These are phyloP conservation scores for Steinernema feltiae DNA, from an alignment of 1,140 invertebrate genomes.

Conservation along the genomic window DNA sequence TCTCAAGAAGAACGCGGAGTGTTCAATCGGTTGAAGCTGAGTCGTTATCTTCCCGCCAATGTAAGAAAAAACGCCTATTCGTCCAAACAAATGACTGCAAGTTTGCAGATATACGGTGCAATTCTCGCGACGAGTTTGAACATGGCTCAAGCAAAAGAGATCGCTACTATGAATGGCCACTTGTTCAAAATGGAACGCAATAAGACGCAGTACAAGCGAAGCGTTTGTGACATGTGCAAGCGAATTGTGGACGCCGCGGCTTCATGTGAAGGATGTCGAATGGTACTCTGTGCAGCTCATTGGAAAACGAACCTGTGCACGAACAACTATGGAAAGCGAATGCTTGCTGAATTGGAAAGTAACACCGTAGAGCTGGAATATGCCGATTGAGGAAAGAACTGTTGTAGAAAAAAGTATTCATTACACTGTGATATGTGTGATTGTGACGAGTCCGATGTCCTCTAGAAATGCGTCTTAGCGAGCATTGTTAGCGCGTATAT, in stretches of 20 bases:
- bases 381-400: not conserved
- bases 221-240: constrained; percentile 30
- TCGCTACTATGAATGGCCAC: constrained; percentile 32
- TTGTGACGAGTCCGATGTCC: no score
- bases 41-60: constrained; percentile 29
- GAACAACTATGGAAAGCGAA: constrained; percentile 21
- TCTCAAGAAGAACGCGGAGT: constrained; percentile 25
- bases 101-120: constrained; percentile 9
- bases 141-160: constrained; percentile 15
- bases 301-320: constrained; percentile 17
- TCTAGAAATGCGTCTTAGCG: no score
- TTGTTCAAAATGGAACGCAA: constrained; percentile 28
- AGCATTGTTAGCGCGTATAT: no score
- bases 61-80: constrained; percentile 22
- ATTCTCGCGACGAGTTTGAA: not conserved
- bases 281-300: constrained; percentile 26
- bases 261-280: constrained; percentile 31
- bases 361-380: constrained; percentile 34
- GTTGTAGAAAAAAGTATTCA: not conserved
- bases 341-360: constrained; percentile 19
- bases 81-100: constrained; percentile 20
- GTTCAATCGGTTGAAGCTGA: constrained; percentile 34
- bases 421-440: no score
- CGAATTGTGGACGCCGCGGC: constrained; percentile 22
- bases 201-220: not conserved